Conservation (phyloP, 2,113 vertebrate species). For the Oreochromis aureus region DNA sequence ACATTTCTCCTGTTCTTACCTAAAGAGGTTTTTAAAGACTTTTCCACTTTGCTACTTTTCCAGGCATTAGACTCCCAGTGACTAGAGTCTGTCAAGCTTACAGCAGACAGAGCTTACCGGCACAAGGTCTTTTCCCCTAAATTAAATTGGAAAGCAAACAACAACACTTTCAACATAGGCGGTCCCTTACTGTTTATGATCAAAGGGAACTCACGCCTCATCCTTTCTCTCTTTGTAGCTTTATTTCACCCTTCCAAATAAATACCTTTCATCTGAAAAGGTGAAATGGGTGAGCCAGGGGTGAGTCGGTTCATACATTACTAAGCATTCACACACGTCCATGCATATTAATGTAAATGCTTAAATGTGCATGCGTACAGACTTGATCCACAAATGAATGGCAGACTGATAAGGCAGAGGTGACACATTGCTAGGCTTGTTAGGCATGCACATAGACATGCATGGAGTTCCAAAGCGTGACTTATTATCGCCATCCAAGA, state of each 20-base stretch:
- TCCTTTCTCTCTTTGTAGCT: background rate
- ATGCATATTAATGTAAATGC: background rate
- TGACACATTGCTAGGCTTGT: constrained; percentile 31
- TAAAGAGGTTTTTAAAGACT: background rate
- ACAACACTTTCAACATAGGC: background rate
- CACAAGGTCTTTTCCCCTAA: background rate
- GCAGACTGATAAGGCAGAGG: constrained; percentile 27
- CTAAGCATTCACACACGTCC: background rate
- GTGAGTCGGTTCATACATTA: background rate
- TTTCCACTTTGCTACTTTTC: background rate
- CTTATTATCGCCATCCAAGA: constrained; percentile 41
- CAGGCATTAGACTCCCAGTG: background rate
- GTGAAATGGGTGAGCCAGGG: background rate
- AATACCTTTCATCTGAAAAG: background rate
- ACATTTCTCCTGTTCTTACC: constrained; percentile 1
- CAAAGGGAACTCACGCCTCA: background rate
- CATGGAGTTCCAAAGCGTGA: constrained; percentile 20
- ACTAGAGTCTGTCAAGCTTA: constrained; percentile 5
- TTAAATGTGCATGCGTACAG: background rate
- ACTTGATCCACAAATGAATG: constrained; percentile 36
- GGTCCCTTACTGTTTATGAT: background rate
- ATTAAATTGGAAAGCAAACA: constrained; percentile 39
- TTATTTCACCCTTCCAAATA: background rate
- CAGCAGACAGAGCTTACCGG: background rate
- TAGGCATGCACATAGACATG: background rate